Evolutionary conservation across 1,140 invertebrate species (phyloP).

Genomic region (Caenorhabditis briggsae): DNA sequence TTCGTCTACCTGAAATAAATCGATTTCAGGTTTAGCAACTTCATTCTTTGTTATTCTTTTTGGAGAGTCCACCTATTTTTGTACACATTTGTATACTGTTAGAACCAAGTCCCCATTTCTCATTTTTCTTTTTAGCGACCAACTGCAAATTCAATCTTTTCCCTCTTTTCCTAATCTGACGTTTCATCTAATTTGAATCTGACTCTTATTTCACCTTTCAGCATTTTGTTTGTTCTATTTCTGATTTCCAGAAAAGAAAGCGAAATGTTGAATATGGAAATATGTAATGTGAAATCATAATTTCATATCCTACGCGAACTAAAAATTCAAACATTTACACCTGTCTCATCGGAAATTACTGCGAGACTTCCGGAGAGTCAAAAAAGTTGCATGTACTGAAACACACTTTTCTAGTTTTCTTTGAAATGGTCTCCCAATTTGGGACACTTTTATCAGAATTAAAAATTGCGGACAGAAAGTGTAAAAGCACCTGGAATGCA

Average conservation of each 20-base stretch:
- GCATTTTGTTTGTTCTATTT: conserved; percentile 5
- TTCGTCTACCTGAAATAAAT: conserved; percentile 79
- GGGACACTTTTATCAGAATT: conserved; percentile 16
- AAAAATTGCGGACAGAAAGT: neutral
- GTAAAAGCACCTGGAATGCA: conserved; percentile 69
- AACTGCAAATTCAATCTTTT: too few species aligned
- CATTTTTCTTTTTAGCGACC: too few species aligned
- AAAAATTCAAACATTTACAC: conserved; percentile 16
- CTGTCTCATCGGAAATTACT: neutral
- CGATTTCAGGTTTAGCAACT: too few species aligned
- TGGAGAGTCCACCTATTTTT: too few species aligned
- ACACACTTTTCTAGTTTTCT: neutral
- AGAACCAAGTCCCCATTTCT: too few species aligned
- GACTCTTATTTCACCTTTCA: neutral
- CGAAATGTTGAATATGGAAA: conserved; percentile 34
- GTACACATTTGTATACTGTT: too few species aligned
- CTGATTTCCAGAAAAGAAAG: neutral
- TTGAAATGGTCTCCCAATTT: neutral
- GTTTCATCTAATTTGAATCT: too few species aligned
- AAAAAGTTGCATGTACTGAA: conserved; percentile 21
- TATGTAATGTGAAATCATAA: conserved; percentile 41
- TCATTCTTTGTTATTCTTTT: too few species aligned
- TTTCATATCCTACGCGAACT: conserved; percentile 31
- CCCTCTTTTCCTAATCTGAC: too few species aligned
- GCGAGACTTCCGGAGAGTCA: neutral